phyloP scores from a whole-genome alignment of 2,113 vertebrate genomes.

The Arenaria interpres region DNA sequence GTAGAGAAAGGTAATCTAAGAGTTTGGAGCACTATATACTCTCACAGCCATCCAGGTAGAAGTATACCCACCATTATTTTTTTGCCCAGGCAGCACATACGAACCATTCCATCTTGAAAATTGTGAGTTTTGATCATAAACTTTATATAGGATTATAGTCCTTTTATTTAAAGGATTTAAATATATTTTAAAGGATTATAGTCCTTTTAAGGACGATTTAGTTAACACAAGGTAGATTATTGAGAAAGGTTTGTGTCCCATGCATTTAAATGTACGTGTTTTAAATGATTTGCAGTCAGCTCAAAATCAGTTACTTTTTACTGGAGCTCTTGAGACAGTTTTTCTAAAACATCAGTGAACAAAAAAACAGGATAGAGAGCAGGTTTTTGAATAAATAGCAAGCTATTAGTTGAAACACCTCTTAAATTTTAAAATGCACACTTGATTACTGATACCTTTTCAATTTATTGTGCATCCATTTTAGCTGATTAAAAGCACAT shows the following conservation, averaged over 20 bases:
- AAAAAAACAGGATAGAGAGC: neutral
- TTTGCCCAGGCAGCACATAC: neutral
- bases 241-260: neutral
- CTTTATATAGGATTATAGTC: neutral
- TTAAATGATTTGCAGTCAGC: neutral
- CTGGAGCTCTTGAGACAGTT: neutral
- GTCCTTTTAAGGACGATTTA: neutral
- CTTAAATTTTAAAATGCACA: neutral
- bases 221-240: neutral
- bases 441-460: neutral
- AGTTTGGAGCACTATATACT: neutral
- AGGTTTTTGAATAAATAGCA: neutral
- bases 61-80: neutral
- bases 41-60: neutral
- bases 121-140: neutral
- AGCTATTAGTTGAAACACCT: neutral
- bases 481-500: neutral
- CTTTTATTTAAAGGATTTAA: neutral
- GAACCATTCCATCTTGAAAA: neutral
- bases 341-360: neutral
- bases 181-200: neutral
- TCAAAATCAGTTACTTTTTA: neutral
- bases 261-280: neutral
- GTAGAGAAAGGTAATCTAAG: neutral
- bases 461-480: neutral